Evolutionary conservation across 1,140 invertebrate genomes (phyloP).

Genomic region (Orussus abietinus): DNA sequence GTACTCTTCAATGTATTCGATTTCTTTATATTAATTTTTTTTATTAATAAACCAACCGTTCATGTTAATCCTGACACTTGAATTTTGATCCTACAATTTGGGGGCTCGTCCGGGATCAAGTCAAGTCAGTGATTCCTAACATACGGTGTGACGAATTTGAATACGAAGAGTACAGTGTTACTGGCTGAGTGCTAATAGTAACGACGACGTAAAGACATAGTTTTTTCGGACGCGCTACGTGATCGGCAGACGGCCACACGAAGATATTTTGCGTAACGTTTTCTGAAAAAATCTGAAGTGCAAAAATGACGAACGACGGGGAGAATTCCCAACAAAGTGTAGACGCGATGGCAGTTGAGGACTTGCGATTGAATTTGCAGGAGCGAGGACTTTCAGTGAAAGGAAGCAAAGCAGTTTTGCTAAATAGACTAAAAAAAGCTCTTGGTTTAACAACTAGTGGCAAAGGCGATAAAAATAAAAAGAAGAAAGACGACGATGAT

Average conservation of each 20-base stretch:
- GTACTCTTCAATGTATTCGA: too few species aligned
- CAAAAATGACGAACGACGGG: background rate
- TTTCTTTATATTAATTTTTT: too few species aligned
- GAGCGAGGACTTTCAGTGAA: background rate
- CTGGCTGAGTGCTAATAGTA: too few species aligned
- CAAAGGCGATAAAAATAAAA: background rate
- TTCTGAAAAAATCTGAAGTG: background rate
- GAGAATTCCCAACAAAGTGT: background rate
- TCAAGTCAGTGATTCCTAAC: too few species aligned
- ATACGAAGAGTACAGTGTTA: too few species aligned
- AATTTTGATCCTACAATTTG: too few species aligned
- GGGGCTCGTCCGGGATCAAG: too few species aligned
- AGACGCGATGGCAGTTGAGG: background rate
- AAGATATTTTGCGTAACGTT: background rate
- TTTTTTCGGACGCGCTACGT: too few species aligned
- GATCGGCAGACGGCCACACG: background rate
- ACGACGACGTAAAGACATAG: too few species aligned
- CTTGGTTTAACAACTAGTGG: background rate
- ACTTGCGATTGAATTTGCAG: background rate
- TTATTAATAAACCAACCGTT: too few species aligned
- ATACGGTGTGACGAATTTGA: too few species aligned
- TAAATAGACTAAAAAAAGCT: background rate
- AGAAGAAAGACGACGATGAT: constrained; percentile 1
- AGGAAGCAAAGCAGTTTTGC: background rate
- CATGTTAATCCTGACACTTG: too few species aligned